These are phyloP conservation scores for Crematogaster levior DNA, from an alignment of 2,888 invertebrate species.

Conservation along the genomic window DNA sequence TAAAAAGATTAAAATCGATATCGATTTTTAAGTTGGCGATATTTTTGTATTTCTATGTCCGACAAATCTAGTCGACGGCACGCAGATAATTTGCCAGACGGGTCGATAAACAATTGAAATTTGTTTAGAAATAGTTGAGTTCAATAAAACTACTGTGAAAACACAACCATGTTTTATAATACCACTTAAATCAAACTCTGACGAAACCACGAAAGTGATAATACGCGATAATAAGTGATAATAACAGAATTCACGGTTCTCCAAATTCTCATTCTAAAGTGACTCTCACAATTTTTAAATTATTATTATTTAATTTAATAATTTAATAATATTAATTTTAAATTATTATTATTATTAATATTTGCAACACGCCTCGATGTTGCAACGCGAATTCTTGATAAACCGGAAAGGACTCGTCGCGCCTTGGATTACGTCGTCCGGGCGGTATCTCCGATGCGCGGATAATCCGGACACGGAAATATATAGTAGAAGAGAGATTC, in stretches of 20 bases:
- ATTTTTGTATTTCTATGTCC: no score
- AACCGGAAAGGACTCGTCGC: neutral
- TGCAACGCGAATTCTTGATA: neutral
- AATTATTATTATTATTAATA: neutral
- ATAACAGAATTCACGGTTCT: neutral
- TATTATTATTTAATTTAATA: no score
- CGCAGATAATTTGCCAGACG: no score
- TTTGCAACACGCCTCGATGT: neutral
- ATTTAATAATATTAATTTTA: no score
- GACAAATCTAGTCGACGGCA: no score
- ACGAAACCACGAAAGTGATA: no score
- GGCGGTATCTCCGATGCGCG: neutral
- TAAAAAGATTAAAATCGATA: no score
- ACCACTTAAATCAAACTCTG: neutral
- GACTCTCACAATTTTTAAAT: neutral
- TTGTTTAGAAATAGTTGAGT: no score
- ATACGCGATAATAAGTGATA: no score
- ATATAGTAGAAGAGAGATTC: conserved; percentile 39
- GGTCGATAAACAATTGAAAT: no score
- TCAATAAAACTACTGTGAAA: neutral
- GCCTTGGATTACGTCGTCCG: neutral
- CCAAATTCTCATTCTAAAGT: neutral
- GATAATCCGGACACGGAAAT: conserved; percentile 7
- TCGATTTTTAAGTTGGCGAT: no score
- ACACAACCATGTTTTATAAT: neutral